Percentiles rank a stretch among this genome's conserved stretches.
phyloP scores from a whole-genome alignment of 23 tunicate genomes.

The Pegea sp. region DNA sequence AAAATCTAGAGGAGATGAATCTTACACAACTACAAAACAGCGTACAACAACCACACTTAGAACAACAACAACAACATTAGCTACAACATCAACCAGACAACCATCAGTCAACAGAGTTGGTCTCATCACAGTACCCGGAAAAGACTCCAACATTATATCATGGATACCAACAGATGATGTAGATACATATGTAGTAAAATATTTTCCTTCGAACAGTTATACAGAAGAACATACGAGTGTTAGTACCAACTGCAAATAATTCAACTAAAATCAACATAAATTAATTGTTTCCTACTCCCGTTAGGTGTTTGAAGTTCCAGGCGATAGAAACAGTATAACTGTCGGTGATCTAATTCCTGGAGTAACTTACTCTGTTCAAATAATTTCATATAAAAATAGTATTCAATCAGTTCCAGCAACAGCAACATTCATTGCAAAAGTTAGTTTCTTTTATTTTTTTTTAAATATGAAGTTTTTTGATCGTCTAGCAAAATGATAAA shows the following conservation, averaged over 20 bases:
- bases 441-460: constrained; percentile 3
- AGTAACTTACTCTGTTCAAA: constrained; percentile 28
- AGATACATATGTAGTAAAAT: constrained; percentile 2
- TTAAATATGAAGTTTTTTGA: too few relatives aligned
- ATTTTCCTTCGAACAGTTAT: too few relatives aligned
- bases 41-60: neutral
- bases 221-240: too few relatives aligned
- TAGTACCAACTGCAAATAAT: too few relatives aligned
- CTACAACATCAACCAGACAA: neutral
- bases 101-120: neutral
- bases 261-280: too few relatives aligned
- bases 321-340: constrained; percentile 5
- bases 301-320: neutral
- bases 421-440: constrained; percentile 33
- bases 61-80: neutral
- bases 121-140: neutral
- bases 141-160: neutral
- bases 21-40: neutral
- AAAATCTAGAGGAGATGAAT: neutral
- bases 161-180: constrained; percentile 3
- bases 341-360: constrained; percentile 35
- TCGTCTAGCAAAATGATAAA: too few relatives aligned
- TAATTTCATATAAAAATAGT: constrained; percentile 7
- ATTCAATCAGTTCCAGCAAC: constrained; percentile 22
- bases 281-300: too few relatives aligned